Conservation (phyloP, 2,888 invertebrate genomes). For the Tridacna gigas region DNA sequence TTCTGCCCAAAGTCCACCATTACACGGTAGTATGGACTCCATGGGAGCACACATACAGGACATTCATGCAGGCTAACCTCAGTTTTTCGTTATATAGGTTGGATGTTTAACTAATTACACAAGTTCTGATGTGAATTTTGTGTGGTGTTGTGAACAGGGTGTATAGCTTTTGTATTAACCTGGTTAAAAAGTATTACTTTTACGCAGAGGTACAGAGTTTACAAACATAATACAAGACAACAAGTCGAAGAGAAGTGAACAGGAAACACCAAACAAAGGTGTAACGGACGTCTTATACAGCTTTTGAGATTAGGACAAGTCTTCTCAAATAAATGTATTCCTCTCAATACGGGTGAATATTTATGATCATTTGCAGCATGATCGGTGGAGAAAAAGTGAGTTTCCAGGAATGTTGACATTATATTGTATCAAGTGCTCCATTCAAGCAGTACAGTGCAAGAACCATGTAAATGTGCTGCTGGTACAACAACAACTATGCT, state of each 20-base stretch:
- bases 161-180: constrained; percentile 52
- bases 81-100: constrained; percentile 31
- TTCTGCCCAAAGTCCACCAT: constrained; percentile 85
- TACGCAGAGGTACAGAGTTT: constrained; percentile 22
- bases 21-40: constrained; percentile 82
- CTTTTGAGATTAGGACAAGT: constrained; percentile 27
- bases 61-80: constrained; percentile 82
- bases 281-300: constrained; percentile 13
- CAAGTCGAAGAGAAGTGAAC: background rate
- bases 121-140: constrained; percentile 40
- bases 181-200: constrained; percentile 38
- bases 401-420: background rate
- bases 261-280: constrained; percentile 1
- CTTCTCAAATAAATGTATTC: constrained; percentile 45
- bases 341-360: constrained; percentile 67
- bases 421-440: background rate
- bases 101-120: constrained; percentile 34
- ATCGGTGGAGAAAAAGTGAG: constrained; percentile 5
- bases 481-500: constrained; percentile 1
- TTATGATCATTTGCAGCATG: constrained; percentile 38
- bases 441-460: constrained; percentile 4
- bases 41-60: constrained; percentile 84
- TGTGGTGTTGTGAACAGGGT: constrained; percentile 63
- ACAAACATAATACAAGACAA: constrained; percentile 6
- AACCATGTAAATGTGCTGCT: background rate